These are phyloP conservation scores for Pantelozetes paolii DNA, from an alignment of 2,888 invertebrate genomes.

Conservation along the genomic window DNA sequence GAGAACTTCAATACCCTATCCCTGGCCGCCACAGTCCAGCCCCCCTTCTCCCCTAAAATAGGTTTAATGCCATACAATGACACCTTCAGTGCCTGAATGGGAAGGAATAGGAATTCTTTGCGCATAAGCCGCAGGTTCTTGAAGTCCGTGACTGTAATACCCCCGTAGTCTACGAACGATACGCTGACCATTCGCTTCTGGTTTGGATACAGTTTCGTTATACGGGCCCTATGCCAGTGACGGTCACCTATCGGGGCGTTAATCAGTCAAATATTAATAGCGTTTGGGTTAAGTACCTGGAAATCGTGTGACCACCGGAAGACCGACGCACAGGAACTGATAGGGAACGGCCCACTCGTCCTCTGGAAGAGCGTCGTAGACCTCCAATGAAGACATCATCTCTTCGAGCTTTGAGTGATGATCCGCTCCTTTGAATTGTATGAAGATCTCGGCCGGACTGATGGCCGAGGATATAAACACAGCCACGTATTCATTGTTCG, in stretches of 20 bases:
- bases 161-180: constrained; percentile 21
- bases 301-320: background rate
- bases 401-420: background rate
- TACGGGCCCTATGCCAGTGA: constrained; percentile 9
- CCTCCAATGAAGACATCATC: background rate
- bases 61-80: constrained; percentile 23
- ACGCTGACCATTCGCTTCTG: background rate
- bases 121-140: constrained; percentile 10
- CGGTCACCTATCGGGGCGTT: background rate
- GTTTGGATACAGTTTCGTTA: background rate
- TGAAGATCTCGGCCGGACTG: constrained; percentile 4
- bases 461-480: background rate
- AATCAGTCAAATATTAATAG: background rate
- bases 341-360: constrained; percentile 3
- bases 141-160: background rate
- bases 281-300: background rate
- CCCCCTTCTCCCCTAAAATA: background rate
- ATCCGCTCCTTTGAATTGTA: background rate
- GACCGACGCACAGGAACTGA: background rate
- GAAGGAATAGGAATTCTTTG: background rate
- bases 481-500: constrained; percentile 9
- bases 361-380: background rate
- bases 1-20: constrained; percentile 4
- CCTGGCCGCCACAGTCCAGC: background rate
- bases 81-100: background rate